phyloP scores from a whole-genome alignment of 2,113 vertebrate species.

The Muntiacus muntjak region DNA sequence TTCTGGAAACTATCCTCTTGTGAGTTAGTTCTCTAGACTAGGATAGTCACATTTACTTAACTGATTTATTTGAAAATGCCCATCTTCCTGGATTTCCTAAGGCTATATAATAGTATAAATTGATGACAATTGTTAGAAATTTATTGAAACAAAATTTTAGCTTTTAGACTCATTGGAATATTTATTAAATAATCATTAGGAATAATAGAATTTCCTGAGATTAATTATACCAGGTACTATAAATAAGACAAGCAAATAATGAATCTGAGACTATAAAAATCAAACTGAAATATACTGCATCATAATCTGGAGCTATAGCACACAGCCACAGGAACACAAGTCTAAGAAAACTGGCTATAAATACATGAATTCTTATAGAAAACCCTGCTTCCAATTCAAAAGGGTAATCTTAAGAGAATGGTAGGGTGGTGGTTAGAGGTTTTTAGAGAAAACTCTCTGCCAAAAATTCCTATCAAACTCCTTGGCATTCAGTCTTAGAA shows the following conservation, averaged over 20 bases:
- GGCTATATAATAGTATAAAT: background rate
- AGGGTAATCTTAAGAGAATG: background rate
- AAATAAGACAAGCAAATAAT: conserved; percentile 5
- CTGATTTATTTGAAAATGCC: background rate
- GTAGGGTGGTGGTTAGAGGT: background rate
- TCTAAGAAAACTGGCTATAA: background rate
- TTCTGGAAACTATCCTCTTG: background rate
- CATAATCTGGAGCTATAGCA: background rate
- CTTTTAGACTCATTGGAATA: background rate
- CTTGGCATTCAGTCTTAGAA: background rate
- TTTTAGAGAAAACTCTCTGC: background rate
- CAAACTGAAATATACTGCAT: background rate
- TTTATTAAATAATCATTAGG: background rate
- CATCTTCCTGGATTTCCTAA: background rate
- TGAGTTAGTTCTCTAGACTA: background rate
- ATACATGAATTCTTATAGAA: background rate
- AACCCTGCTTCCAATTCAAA: background rate
- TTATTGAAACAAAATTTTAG: background rate
- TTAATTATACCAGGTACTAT: background rate
- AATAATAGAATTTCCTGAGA: background rate
- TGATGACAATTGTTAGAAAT: background rate
- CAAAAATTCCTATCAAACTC: background rate
- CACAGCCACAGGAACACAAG: background rate
- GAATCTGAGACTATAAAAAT: conserved; percentile 16
- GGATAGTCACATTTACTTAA: background rate